Evolutionary conservation across 2,888 invertebrate species (phyloP), one percentile per base, ranked within the genome.

Genomic region (Acanthopleura granulata): DNA sequence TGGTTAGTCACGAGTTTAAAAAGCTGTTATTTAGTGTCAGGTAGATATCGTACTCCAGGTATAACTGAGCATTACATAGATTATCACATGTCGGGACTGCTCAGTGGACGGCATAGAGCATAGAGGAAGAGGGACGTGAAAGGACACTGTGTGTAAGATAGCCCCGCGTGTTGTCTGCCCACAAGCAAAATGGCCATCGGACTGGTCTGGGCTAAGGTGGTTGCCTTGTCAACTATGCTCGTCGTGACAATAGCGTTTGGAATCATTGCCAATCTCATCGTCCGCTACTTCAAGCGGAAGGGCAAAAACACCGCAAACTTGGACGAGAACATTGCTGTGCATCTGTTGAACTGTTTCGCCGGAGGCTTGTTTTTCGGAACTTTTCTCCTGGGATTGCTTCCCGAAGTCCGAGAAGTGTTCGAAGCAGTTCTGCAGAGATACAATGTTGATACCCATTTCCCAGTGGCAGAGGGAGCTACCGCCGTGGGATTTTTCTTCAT

Each of bases 281-380:
- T 66, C 6, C 16, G 29, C 6, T 66, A 25, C 29, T 66, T 66
- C 6, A 25, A 27, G 16, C 18, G 29, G 66, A 22, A 27, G 16
- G 66, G 66, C 6, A 66, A 27, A 27, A 27, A 27, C 25, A 18
- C n/a, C 1, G 29, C 22, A 27, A 66, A 22, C 25, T n/a, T 57
- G n/a, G 29, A 22, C 16, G 29, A 15, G 6, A 27, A 27, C 25
- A 27, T 66, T 1, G 29, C 25, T 14, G 29, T 66, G 15, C 66
- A 66, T 66, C 66, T 66, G 15, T 16, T 87, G 62, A 84, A 83
- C 77, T 90, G 90, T 76, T 81, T 91, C 70, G 86, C 89, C 25
- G 90, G 90, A 15, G 91, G 91, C 4, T 88, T 91, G 14, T 91
- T 91, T 78, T 82, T 91, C 15, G 90, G 88, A 0, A 89, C 90